Evolutionary conservation across 2,113 vertebrate species (phyloP).

Genomic region (Butastur rufipennis): DNA sequence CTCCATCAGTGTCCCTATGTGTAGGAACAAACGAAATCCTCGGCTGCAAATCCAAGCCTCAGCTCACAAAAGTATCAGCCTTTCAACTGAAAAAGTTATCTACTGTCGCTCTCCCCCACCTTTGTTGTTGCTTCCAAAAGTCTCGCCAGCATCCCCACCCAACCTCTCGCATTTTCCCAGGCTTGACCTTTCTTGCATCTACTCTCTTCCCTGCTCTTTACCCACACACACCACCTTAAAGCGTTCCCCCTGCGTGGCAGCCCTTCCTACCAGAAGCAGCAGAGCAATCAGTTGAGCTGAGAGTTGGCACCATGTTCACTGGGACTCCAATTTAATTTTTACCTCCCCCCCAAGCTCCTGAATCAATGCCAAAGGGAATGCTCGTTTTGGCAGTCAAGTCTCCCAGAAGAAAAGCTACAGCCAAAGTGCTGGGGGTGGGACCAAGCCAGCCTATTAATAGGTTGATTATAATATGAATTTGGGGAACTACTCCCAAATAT

Average conservation of each 20-base stretch:
- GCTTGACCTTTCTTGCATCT: neutral
- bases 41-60: neutral
- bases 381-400: neutral
- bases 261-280: neutral
- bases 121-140: neutral
- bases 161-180: neutral
- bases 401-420: slow-evolving; percentile 42
- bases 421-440: slow-evolving; percentile 29
- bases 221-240: neutral
- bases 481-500: slow-evolving; percentile 30
- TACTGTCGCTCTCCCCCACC: neutral
- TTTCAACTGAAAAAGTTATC: neutral
- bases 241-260: neutral
- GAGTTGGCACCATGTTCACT: neutral
- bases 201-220: neutral
- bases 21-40: neutral
- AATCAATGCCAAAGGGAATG: slow-evolving; percentile 5
- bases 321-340: neutral
- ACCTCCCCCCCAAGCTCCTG: neutral
- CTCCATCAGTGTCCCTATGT: neutral
- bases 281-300: neutral
- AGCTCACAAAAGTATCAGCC: neutral
- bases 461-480: slow-evolving; percentile 43
- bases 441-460: slow-evolving; percentile 45
- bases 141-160: neutral